Conservation (phyloP, 1,140 invertebrate species). For the Potamilus streckersoni region DNA sequence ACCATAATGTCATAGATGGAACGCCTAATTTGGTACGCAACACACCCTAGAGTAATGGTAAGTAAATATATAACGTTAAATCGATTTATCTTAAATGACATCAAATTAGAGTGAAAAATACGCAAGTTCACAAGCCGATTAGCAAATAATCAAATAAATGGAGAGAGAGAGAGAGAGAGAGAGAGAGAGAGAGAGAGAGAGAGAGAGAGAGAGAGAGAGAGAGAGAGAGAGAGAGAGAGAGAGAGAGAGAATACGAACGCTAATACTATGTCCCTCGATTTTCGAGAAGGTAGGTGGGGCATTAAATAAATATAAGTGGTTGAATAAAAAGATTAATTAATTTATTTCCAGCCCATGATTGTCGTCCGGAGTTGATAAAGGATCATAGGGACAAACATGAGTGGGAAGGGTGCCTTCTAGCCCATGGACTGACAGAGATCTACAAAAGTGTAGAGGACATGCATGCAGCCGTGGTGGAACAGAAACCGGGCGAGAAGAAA, state of each 20-base stretch:
- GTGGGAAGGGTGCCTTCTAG: constrained; percentile 57
- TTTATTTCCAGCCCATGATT: constrained; percentile 55
- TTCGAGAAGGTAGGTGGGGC: not conserved
- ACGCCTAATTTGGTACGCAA: no score
- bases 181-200: no score
- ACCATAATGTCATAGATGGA: no score
- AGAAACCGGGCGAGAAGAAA: constrained; percentile 24
- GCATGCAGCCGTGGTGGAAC: constrained; percentile 31
- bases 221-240: no score
- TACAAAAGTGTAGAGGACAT: constrained; percentile 38
- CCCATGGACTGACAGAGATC: constrained; percentile 51
- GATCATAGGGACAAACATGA: constrained; percentile 40
- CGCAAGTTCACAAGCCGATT: not conserved
- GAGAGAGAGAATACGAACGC: not conserved
- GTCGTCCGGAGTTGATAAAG: constrained; percentile 49
- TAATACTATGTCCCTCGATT: not conserved
- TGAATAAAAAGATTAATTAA: not conserved
- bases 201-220: not conserved
- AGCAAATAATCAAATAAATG: not conserved
- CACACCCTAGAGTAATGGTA: no score
- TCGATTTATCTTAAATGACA: no score
- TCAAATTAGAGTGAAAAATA: not conserved
- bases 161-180: not conserved
- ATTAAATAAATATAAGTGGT: not conserved
- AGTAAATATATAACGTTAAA: no score